These are phyloP conservation scores for Micoletzkya japonica DNA, from an alignment of 2,888 invertebrate species.

Conservation along the genomic window DNA sequence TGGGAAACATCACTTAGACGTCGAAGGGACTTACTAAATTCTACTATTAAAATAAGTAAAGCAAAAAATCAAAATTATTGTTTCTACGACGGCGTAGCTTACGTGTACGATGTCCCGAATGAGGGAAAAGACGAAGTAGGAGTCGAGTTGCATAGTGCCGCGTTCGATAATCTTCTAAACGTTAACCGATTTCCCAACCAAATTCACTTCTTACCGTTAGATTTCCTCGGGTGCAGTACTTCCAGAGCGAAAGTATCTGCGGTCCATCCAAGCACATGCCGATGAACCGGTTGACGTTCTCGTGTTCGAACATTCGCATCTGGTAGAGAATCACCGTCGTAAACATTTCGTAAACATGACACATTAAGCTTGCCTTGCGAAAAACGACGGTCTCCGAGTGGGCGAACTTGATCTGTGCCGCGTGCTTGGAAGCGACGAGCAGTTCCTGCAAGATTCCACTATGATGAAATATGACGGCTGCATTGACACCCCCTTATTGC, in stretches of 20 bases:
- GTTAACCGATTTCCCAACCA: background rate
- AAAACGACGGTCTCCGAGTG: conserved; percentile 5
- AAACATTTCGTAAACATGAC: background rate
- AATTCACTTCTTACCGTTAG: conserved; percentile 1
- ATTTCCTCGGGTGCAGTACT: conserved; percentile 23
- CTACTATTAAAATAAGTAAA: background rate
- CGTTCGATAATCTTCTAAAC: conserved; percentile 26
- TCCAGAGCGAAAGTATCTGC: conserved; percentile 22
- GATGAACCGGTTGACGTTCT: conserved; percentile 21
- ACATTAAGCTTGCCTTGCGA: background rate
- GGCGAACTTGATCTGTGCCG: conserved; percentile 10
- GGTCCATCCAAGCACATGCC: conserved; percentile 25
- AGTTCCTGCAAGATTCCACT: conserved; percentile 6
- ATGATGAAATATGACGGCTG: background rate
- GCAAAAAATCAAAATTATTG: background rate
- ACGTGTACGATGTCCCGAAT: conserved; percentile 27
- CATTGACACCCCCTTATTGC: too few relatives aligned
- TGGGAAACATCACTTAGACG: background rate
- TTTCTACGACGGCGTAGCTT: too few relatives aligned
- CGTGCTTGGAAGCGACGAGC: conserved; percentile 22
- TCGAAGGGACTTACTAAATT: background rate
- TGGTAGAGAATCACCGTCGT: background rate
- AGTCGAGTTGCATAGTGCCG: conserved; percentile 28
- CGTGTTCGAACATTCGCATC: conserved; percentile 27
- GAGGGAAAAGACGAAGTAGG: conserved; percentile 29